Conservation (phyloP, 2,113 vertebrate species). For the Tragulus kanchil region DNA sequence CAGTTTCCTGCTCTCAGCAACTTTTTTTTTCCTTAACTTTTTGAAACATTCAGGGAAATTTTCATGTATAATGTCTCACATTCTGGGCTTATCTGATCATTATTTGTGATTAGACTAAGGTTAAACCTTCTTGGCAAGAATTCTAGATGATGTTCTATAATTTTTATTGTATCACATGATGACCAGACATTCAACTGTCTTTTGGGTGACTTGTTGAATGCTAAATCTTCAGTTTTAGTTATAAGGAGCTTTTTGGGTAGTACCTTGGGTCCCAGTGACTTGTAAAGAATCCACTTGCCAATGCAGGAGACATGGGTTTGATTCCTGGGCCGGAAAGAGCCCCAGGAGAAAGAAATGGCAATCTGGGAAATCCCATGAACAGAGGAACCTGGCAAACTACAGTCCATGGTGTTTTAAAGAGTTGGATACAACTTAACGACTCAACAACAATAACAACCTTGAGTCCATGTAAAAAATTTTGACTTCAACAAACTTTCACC, state of each 20-base stretch:
- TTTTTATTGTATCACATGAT: constrained; percentile 33
- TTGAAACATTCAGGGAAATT: background rate
- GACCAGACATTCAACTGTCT: constrained; percentile 17
- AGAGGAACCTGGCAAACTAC: no score
- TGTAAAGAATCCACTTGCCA: no score
- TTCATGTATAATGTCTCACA: background rate
- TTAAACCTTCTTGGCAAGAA: constrained; percentile 15
- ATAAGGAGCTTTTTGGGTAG: background rate
- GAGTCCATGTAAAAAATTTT: background rate
- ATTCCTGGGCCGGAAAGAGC: no score
- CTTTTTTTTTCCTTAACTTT: background rate
- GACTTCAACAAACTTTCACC: background rate
- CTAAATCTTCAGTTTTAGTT: background rate
- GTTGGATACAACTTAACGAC: background rate
- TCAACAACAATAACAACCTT: background rate
- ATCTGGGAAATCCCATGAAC: no score
- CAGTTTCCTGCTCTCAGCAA: background rate
- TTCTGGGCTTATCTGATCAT: background rate
- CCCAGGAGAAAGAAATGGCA: no score
- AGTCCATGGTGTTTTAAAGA: no score
- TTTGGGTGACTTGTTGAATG: constrained; percentile 15
- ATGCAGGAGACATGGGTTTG: no score
- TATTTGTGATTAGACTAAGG: background rate
- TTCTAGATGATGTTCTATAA: constrained; percentile 49
- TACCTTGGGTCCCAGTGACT: background rate